A percentile compares a stretch with the other conserved stretches of the same genome.
These are phyloP conservation scores for Orthosia gracilis DNA, from an alignment of 2,888 invertebrate species.

Conservation along the genomic window DNA sequence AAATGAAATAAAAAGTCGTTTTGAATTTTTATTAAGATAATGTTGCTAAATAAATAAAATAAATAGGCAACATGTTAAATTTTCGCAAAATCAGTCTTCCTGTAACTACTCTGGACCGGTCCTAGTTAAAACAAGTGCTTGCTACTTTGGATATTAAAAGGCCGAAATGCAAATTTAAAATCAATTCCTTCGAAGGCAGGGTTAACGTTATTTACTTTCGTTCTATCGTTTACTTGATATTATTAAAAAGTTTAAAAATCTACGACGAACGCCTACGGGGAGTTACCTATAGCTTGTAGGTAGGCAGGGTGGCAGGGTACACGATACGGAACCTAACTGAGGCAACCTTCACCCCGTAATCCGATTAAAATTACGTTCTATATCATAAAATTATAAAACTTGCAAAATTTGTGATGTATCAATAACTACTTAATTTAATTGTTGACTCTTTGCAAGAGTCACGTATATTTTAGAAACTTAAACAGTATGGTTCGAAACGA, in stretches of 20 bases:
- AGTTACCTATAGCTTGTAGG: constrained; percentile 32
- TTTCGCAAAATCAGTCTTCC: constrained; percentile 78
- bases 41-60: constrained; percentile 58
- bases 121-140: constrained; percentile 62
- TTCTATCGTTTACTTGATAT: constrained; percentile 61
- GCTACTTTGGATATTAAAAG: constrained; percentile 65
- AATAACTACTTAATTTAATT: constrained; percentile 61
- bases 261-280: constrained; percentile 56
- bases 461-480: constrained; percentile 65
- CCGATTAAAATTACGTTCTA: constrained; percentile 59
- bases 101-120: constrained; percentile 69
- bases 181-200: constrained; percentile 77
- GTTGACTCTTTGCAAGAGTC: constrained; percentile 63
- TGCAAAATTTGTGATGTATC: constrained; percentile 69
- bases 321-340: constrained; percentile 51
- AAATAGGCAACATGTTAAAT: constrained; percentile 61
- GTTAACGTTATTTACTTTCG: constrained; percentile 60
- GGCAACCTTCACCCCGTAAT: constrained; percentile 61
- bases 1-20: constrained; percentile 57
- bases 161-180: constrained; percentile 76
- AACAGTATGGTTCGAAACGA: constrained; percentile 63
- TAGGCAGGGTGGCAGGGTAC: constrained; percentile 45
- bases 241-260: constrained; percentile 59
- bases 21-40: constrained; percentile 56
- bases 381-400: constrained; percentile 64